Base-by-base conservation (phyloP, 2,113 vertebrate genomes). In the Mungos mungo region DNA sequence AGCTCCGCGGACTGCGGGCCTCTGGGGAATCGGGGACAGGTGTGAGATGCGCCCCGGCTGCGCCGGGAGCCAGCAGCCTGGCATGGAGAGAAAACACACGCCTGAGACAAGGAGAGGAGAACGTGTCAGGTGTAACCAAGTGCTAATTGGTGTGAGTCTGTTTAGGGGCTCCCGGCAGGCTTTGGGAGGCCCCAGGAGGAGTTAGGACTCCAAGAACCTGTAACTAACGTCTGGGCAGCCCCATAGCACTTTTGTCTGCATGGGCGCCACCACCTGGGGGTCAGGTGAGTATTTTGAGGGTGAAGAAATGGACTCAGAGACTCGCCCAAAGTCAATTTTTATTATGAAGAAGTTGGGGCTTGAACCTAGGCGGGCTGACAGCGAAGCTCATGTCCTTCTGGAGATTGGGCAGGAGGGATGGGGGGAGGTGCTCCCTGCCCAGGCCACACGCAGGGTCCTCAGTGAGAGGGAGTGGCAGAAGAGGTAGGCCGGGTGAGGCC, bases 291-390 rank as follows among this genome's bases (percentile, higher is more conserved):
- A 52, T 88, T 85, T 90, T n/a, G 31, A 72, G 92, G 77, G 23
- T 57, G 76, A 97, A 97, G 81, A 98, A 76, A 79, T 12, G 57
- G 68, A 21, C 60, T 91, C n/a, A 33, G 79, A 69, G 33, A 82
- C 29, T 79, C 65, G 54, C 41, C 54, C 74, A 19, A 68, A 21
- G 81, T 35, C 29, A 54, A 65, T 45, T 74, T 91, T 76, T 41
- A 71, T 63, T 21, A 74, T n/a, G 66, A 80, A 38, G 27, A 86
- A 6, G 21, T 14, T 87, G 54, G 72, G 72, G 47, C 45, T 94
- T 29, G 35, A 87, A 94, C 57, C 35, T 1, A 18, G 68, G 35
- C 33, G 31, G 25, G 33, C 50, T 9, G 31, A 15, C 63, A 27
- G 35, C 72, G 80, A 79, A 85, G 66, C 45, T 33, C 5, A 5